Evolutionary conservation across 2,113 vertebrate species (phyloP), one percentile per base, ranked within the genome.

Genomic region (Crotophaga sulcirostris): DNA sequence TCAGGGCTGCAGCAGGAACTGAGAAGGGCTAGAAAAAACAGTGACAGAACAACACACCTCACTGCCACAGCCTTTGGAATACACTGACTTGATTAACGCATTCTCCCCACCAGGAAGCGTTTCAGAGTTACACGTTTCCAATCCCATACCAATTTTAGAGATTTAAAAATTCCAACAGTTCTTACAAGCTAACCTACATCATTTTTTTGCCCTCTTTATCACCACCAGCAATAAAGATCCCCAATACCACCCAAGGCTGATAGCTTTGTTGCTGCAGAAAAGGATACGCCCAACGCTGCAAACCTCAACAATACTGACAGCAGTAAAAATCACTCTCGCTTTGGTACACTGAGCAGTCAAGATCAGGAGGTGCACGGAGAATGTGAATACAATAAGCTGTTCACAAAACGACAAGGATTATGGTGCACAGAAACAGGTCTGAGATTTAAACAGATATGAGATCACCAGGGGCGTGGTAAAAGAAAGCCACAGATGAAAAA

Each of bases 231-330:
- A 28, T 9, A 31, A 28, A 51, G 73, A 60, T 4, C 51, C 59
- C 29, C 0, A 2, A 10, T 12, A 17, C 18, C 21, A n/a, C 63
- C 3, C 3, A 44, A 60, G 44, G 68, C 73, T 42, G 31, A 18
- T 26, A 14, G 47, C 68, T 87, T 26, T 12, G 15, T n/a, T 47
- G 40, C 56, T 49, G 88, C 68, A 91, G 77, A 87, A 28, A 42
- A 76, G 91, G 77, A 93, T 72, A 79, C 36, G 0, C 64, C 88
- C 89, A 67, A 31, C 3, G 2, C 78, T 81, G 77, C 66, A 64
- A 64, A 89, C 80, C 86, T 84, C 94, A 58, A 38, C 82, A 29
- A 31, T 17, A 78, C 84, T 34, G 84, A 74, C 59, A 94, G 81
- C 59, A 47, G 56, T 28, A 83, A 69, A 90, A 96, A 76, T 38